Evolutionary conservation across 2,888 invertebrate species (phyloP).

Genomic region (Agonopterix heracliana): DNA sequence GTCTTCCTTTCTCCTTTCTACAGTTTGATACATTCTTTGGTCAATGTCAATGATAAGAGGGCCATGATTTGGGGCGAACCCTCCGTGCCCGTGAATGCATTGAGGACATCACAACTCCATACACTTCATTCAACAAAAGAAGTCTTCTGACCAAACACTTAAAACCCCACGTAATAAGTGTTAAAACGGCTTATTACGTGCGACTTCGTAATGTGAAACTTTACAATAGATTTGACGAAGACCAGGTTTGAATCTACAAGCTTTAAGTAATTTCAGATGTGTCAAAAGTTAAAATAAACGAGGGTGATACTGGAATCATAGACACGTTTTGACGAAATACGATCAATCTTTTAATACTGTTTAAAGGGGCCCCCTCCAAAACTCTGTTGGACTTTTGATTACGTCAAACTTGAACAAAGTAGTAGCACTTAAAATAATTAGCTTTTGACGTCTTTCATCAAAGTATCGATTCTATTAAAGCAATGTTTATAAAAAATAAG

Average conservation of each 20-base stretch:
- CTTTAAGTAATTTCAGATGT: slow-evolving; percentile 37
- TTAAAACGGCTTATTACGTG: too few relatives aligned
- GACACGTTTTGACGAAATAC: slow-evolving; percentile 1
- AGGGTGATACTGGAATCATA: slow-evolving; percentile 12
- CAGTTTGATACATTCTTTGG: too few relatives aligned
- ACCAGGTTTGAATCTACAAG: slow-evolving; percentile 42
- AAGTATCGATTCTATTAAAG: too few relatives aligned
- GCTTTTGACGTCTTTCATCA: too few relatives aligned
- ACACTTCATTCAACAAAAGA: too few relatives aligned
- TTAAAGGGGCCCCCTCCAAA: slow-evolving; percentile 9
- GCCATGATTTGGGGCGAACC: slow-evolving; percentile 52
- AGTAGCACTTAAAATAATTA: too few relatives aligned
- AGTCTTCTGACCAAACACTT: too few relatives aligned
- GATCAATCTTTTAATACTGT: not conserved
- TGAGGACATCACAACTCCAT: slow-evolving; percentile 37
- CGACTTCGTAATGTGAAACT: too few relatives aligned
- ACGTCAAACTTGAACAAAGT: too few relatives aligned
- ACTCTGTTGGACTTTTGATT: slow-evolving; percentile 1
- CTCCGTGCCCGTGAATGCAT: slow-evolving; percentile 70
- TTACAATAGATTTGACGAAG: slow-evolving; percentile 25
- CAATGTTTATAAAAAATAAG: too few relatives aligned
- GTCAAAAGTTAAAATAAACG: slow-evolving; percentile 34
- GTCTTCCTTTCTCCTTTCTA: too few relatives aligned
- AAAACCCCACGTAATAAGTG: too few relatives aligned
- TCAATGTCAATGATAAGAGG: slow-evolving; percentile 52